Percentiles rank a stretch among this genome's conserved stretches.
Evolutionary conservation across 2,797 vertebrate genomes (phyloP).

Genomic region (Esox lucius): DNA sequence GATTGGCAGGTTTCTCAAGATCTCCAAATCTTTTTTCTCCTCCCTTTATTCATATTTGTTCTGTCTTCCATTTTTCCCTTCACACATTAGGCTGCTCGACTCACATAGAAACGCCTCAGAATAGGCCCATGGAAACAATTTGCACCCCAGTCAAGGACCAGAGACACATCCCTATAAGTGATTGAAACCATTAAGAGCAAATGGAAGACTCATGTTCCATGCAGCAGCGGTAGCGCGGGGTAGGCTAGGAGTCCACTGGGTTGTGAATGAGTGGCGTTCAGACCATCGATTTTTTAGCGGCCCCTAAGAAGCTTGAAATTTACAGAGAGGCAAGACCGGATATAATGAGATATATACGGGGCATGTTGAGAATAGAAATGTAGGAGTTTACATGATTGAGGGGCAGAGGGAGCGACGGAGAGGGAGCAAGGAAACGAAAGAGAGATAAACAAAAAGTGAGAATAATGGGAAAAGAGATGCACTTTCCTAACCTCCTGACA

Average conservation of each 20-base stretch:
- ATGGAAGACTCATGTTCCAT: slow-evolving; percentile 60
- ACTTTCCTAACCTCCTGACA: not conserved
- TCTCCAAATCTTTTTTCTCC: not conserved
- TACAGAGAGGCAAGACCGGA: slow-evolving; percentile 52
- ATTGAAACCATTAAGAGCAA: slow-evolving; percentile 52
- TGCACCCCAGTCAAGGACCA: not conserved
- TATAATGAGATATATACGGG: slow-evolving; percentile 60
- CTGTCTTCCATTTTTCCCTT: not conserved
- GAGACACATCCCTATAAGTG: slow-evolving; percentile 42
- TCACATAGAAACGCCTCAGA: not conserved
- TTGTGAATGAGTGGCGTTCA: slow-evolving; percentile 18
- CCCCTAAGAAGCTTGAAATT: slow-evolving; percentile 46
- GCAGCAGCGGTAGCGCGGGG: slow-evolving; percentile 22
- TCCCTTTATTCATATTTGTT: not conserved
- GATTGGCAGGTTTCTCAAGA: not conserved
- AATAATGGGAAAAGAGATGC: not conserved
- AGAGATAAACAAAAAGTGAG: not conserved
- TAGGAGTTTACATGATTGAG: slow-evolving; percentile 50
- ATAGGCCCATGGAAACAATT: not conserved
- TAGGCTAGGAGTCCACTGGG: not conserved
- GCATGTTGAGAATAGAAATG: slow-evolving; percentile 63
- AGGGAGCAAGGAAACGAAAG: not conserved
- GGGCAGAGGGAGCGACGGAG: not conserved
- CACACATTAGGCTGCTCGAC: not conserved
- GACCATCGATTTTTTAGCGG: slow-evolving; percentile 45